phyloP scores from a whole-genome alignment of 2,888 invertebrate species.

The Eurois occulta region DNA sequence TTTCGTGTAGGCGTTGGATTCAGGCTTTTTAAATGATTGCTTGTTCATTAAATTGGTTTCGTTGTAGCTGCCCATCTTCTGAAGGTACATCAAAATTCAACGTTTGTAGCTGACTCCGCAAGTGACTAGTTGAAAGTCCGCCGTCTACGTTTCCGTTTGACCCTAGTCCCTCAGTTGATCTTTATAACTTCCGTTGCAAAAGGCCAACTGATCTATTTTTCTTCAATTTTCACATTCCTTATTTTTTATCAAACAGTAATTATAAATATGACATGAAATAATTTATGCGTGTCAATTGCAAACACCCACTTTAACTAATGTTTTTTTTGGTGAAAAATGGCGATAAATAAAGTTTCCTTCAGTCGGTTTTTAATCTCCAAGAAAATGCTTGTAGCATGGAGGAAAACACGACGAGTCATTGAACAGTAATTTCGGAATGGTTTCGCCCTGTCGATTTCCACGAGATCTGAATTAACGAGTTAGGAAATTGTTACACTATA shows the following conservation, averaged over 20 bases:
- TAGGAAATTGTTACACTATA: slow-evolving; percentile 63
- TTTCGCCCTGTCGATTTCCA: slow-evolving; percentile 81
- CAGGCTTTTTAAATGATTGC: background rate
- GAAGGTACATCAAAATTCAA: slow-evolving; percentile 27
- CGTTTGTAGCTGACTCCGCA: slow-evolving; percentile 12
- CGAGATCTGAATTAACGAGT: slow-evolving; percentile 81
- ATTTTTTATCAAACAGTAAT: background rate
- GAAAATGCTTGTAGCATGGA: slow-evolving; percentile 59
- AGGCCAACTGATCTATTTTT: slow-evolving; percentile 30
- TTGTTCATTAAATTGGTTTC: slow-evolving; percentile 12
- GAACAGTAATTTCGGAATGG: slow-evolving; percentile 80
- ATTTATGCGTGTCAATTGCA: slow-evolving; percentile 23
- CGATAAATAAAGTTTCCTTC: slow-evolving; percentile 41
- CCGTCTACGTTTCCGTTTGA: slow-evolving; percentile 36
- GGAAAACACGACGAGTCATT: slow-evolving; percentile 79
- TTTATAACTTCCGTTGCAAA: slow-evolving; percentile 44
- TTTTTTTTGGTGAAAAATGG: slow-evolving; percentile 26
- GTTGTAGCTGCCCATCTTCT: slow-evolving; percentile 1
- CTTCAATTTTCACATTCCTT: slow-evolving; percentile 9
- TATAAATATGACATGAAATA: slow-evolving; percentile 6
- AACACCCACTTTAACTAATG: slow-evolving; percentile 1
- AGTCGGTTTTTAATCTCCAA: slow-evolving; percentile 65
- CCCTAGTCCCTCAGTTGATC: slow-evolving; percentile 43
- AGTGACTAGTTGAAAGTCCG: slow-evolving; percentile 33
- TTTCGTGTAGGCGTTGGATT: slow-evolving; percentile 27